Evolutionary conservation across 2,888 invertebrate genomes (phyloP).

Genomic region (Spisula subtruncata): DNA sequence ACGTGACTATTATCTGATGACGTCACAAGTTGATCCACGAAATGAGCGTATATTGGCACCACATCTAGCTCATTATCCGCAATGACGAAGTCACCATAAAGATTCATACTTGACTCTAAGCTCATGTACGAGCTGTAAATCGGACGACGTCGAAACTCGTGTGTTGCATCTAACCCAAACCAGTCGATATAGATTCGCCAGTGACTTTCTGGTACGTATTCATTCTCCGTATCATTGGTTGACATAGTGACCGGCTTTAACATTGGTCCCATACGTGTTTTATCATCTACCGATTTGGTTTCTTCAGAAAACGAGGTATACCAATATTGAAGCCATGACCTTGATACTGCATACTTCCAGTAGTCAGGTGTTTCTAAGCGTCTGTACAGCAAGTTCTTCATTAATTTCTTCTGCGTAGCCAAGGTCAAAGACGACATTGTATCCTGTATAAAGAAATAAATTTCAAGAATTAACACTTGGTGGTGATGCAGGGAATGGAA

Average conservation of each 20-base stretch:
- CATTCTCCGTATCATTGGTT: constrained; percentile 72
- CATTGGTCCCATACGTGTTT: neutral
- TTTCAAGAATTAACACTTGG: no score
- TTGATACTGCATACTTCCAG: constrained; percentile 76
- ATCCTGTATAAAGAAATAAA: neutral
- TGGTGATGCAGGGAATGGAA: no score
- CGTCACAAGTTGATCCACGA: constrained; percentile 51
- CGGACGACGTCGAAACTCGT: constrained; percentile 73
- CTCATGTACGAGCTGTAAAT: constrained; percentile 54
- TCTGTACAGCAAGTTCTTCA: constrained; percentile 27
- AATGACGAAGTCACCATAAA: constrained; percentile 38
- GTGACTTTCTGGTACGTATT: constrained; percentile 74
- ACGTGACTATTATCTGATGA: constrained; percentile 34
- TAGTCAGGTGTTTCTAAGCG: constrained; percentile 36
- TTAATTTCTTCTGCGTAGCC: constrained; percentile 37
- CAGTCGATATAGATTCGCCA: constrained; percentile 77
- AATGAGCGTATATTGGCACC: constrained; percentile 53
- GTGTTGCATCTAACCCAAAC: constrained; percentile 72
- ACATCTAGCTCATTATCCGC: constrained; percentile 64
- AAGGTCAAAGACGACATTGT: constrained; percentile 33
- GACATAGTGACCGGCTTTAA: constrained; percentile 55
- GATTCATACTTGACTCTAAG: constrained; percentile 34
- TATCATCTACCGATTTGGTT: neutral
- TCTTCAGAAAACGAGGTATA: neutral
- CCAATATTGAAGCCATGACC: constrained; percentile 74